Base-by-base conservation (phyloP, 2,797 vertebrate genomes). In the Enteromius unitaeniatus region DNA sequence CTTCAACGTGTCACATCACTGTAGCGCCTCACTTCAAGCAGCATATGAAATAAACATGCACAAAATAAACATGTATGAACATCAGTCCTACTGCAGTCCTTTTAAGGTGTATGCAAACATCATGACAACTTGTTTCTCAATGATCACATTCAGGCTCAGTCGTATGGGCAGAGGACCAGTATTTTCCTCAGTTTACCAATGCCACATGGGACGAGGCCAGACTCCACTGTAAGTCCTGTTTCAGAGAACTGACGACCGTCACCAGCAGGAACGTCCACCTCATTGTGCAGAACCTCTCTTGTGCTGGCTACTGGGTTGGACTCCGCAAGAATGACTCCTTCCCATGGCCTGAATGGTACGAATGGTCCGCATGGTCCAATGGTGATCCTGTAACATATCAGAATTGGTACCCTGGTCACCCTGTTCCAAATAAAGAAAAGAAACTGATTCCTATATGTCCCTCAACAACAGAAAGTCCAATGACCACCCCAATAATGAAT, bases 371-470 rank as follows among this genome's bases (percentile, higher is more conserved):
- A 17, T 95, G 95, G 95, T 90, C 93, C 68, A 87, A 94, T 0
- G 91, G 87, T 6, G 92, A 93, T 14, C 91, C 88, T 3, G 82
- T 95, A 9, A 47, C 82, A 68, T 95, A 92, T 87, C 95, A 95
- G 87, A 95, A 95, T 89, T 95, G 95, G 95, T 92, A 94, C 58
- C 94, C 93, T 0, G 93, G 93, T 42, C 88, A 86, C 70, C 94
- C 94, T 0, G 21, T 90, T 14, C 78, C 84, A 2, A 91, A 89
- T 37, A 79, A 78, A 53, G 51, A 37, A 9, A 65, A 14, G 9
- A 28, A 60, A n/a, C 31, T 64, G 26, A 10, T 68, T 21, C 78
- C 79, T 21, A 47, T 14, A 69, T 85, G 79, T 82, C 49, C 45
- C 37, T n/a, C 62, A 45, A 68, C 62, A n/a, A 67, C 55, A 64